These are phyloP conservation scores for Ctenopoma multispine DNA, from an alignment of 2,797 vertebrate genomes.

Conservation along the genomic window DNA sequence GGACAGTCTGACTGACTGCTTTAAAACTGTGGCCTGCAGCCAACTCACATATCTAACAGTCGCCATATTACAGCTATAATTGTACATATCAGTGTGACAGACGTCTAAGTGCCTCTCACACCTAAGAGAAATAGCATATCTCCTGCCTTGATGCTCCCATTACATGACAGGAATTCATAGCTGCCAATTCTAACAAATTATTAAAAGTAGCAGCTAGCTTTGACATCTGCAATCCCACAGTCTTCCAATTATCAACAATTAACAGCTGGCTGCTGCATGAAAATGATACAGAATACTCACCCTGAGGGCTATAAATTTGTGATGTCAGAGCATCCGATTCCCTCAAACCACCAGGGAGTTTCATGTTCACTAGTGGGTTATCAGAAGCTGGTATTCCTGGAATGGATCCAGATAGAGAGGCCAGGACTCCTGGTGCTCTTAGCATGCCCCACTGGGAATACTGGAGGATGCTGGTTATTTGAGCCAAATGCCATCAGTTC, in stretches of 20 bases:
- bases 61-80: conserved; percentile 32
- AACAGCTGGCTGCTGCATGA: conserved; percentile 31
- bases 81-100: conserved; percentile 55
- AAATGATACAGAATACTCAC: conserved; percentile 15
- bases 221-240: conserved; percentile 12
- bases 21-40: conserved; percentile 35
- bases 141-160: conserved; percentile 14
- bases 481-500: conserved; percentile 41
- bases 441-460: conserved; percentile 36
- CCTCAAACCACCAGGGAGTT: conserved; percentile 16
- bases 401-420: conserved; percentile 9
- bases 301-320: conserved; percentile 31
- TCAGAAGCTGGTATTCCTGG: conserved; percentile 34
- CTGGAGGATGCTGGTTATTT: conserved; percentile 24
- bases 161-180: conserved; percentile 31
- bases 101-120: conserved; percentile 35
- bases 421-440: conserved; percentile 1
- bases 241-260: conserved; percentile 39
- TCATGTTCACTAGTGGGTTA: conserved; percentile 36
- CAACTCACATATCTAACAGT: conserved; percentile 22
- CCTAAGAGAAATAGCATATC: conserved; percentile 29
- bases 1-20: conserved; percentile 41
- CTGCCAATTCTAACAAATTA: conserved; percentile 48
- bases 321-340: conserved; percentile 22
- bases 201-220: conserved; percentile 27